Base-by-base conservation (phyloP, 2,888 invertebrate species). In the Apoderus coryli region DNA sequence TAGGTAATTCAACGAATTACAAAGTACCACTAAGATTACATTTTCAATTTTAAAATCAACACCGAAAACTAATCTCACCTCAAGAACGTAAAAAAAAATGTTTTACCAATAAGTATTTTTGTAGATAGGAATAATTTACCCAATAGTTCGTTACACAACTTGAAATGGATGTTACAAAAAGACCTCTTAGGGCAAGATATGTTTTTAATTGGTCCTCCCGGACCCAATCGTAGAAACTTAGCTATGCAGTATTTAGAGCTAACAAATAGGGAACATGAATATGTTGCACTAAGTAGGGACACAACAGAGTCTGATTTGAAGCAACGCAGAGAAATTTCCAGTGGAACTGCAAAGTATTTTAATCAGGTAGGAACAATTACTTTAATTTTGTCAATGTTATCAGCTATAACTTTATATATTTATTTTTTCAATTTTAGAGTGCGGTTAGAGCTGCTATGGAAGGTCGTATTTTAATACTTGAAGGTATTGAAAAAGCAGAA, bases 401-500 rank as follows among this genome's bases (percentile, higher is more conserved):
- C n/a, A n/a, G n/a, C n/a, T n/a, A n/a, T n/a, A n/a, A n/a, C n/a
- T n/a, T n/a, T n/a, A n/a, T n/a, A n/a, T n/a, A n/a, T n/a, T n/a
- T n/a, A n/a, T 19, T 7, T 19, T 6, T 19, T 19, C 27, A 38
- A 33, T 45, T 40, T 39, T 51, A 89, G 81, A 82, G 88, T 58
- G 95, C 95, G 9, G 93, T 96, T 0, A 69, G 82, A 39, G 95
- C 95, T 11, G 95, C 95, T 0, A 63, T 73, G 2, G 67, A 88
- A 59, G 95, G 95, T 0, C 67, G 93, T 26, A 70, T 93, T 7
- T 64, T 96, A 10, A 68, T 96, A 3, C 63, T 96, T 33, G 95
- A 96, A 57, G 96, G 95, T 2, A 88, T 96, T 32, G 95, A 96
- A 63, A 93, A 95, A 54, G 92, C 93, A 0, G 96, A 96, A 55